Base-by-base conservation (phyloP, 2,113 vertebrate species). In the pig (Sus scrofa) region DNA sequence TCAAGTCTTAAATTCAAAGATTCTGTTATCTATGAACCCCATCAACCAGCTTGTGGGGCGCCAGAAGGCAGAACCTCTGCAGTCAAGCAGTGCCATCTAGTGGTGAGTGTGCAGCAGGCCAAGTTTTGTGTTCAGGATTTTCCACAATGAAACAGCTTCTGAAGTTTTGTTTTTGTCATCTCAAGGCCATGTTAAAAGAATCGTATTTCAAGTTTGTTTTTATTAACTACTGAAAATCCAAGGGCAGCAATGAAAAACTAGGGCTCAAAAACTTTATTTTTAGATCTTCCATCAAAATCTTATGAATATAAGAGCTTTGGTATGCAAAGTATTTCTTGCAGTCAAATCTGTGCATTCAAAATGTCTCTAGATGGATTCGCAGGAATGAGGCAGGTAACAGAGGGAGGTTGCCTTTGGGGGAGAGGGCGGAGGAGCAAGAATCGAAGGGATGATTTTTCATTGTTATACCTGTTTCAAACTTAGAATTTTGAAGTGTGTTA, bases 61-160 rank as follows among this genome's bases (percentile, higher is more conserved):
- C 8, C 19, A 0, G 18, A 68, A 34, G 3, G 3, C 52, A 93
- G 20, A 74, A 82, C 20, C 19, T 70, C 20, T 60, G n/a, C 74
- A 58, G 32, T 30, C 77, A 30, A 54, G 62, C 79, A 83, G 60
- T 75, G 37, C 94, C 96, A 58, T 2, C 95, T 97, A 73, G 74
- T 94, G 94, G 94, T 6, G 1, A 56, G 20, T 10, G 22, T 24
- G 19, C 56, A 37, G 54, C 63, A 88, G 9, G 22, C 27, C 44
- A 60, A 2, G 15, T 34, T 50, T 19, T 74, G 1, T 3, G 11
- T n/a, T 81, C 7, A 9, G 6, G 50, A 37, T 15, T 37, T 50
- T 39, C 50, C 37, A 37, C 67, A 24, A 16, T 22, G 68, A 15
- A 20, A 37, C 32, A 6, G 22, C 6, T 91, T 52, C 68, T 19